Base-by-base conservation (phyloP, 2,888 invertebrate species). In the Lomographa bimaculata region DNA sequence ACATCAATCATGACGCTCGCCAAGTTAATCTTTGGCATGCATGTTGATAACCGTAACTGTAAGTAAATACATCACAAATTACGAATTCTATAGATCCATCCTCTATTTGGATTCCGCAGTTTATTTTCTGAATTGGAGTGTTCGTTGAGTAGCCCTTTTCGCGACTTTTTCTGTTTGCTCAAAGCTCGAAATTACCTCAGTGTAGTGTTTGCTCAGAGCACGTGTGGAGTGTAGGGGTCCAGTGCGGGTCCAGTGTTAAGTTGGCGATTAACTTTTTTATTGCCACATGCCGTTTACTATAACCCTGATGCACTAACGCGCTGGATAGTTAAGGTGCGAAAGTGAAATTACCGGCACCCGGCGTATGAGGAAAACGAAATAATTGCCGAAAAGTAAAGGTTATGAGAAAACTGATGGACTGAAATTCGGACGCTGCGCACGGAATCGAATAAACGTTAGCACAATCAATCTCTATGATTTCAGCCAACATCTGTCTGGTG, bases 241-340 rank as follows among this genome's bases (percentile, higher is more conserved):
- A 61, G 54, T n/a, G 57, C 60, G n/a, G n/a, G n/a, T n/a, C n/a
- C n/a, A n/a, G n/a, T n/a, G n/a, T n/a, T n/a, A n/a, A n/a, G n/a
- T 62, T 61, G 61, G 67, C 65, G 67, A 67, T 74, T 68, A 68
- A 66, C 64, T 70, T 76, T 75, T 70, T 67, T 61, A 64, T 60
- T 67, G 48, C 27, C 7, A 9, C 50, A 50, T 42, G 59, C 62
- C 52, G 57, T 62, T 58, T 58, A 47, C 42, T 25, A 12, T 10
- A 2, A 14, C 10, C 10, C 6, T 7, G 8, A 7, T n/a, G 16
- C 10, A 14, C 11, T n/a, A 5, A n/a, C 8, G 9, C 17, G n/a
- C 33, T 4, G 9, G 26, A 32, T 36, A 18, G 21, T 36, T 26
- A 26, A 6, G 9, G 23, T 18, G 8, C 20, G 18, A 14, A 20